These are phyloP conservation scores for Echinops telfairi DNA, from an alignment of 2,113 vertebrate genomes.

Conservation along the genomic window DNA sequence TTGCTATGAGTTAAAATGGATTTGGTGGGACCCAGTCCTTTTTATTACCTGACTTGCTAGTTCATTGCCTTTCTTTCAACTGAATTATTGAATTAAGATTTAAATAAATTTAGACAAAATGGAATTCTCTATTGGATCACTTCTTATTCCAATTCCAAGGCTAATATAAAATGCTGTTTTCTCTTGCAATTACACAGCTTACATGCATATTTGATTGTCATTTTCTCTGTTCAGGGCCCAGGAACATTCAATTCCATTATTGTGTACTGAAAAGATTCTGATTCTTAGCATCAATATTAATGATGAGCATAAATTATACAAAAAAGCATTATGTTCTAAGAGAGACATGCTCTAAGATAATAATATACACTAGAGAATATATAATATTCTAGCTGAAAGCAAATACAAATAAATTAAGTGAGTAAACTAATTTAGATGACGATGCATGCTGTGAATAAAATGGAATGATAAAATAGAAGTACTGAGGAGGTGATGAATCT, in stretches of 20 bases:
- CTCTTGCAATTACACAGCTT: neutral
- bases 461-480: neutral
- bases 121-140: constrained; percentile 3
- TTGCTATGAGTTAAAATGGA: too few relatives aligned
- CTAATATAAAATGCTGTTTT: constrained; percentile 10
- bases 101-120: neutral
- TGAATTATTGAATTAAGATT: neutral
- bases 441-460: neutral
- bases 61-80: neutral
- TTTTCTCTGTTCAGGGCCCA: neutral
- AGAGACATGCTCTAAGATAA: too few relatives aligned
- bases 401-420: too few relatives aligned
- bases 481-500: neutral
- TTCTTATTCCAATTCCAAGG: neutral
- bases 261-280: neutral
- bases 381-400: too few relatives aligned
- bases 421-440: too few relatives aligned
- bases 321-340: neutral
- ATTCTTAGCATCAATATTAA: neutral
- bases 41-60: too few relatives aligned
- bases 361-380: too few relatives aligned
- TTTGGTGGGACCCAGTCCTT: too few relatives aligned
- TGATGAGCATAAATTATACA: neutral
- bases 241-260: neutral
- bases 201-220: neutral